A percentile compares a stretch with the other conserved stretches of the same genome.
Conservation (phyloP, 2,888 invertebrate genomes). For the Lydus trimaculatus region DNA sequence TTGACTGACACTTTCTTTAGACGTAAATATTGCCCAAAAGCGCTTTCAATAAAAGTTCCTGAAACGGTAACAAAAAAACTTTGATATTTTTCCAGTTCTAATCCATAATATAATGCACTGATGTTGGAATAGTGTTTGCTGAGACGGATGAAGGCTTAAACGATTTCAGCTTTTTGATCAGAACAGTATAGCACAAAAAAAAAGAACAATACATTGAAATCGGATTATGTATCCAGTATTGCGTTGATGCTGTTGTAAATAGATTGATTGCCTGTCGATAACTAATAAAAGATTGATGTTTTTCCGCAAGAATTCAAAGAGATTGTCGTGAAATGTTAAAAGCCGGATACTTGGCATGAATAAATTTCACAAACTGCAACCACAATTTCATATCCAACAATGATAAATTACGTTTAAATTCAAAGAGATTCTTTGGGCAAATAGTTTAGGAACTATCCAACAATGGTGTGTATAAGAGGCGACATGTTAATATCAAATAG, state of each 20-base stretch:
- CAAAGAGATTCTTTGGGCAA: not conserved
- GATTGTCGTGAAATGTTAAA: not conserved
- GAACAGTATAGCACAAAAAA: not conserved
- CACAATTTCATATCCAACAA: not conserved
- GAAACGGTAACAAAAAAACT: not conserved
- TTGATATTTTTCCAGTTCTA: conserved; percentile 14
- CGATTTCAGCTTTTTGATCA: not conserved
- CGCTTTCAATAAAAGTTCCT: no score
- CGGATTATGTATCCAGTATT: conserved; percentile 46
- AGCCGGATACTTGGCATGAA: conserved; percentile 8
- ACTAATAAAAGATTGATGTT: conserved; percentile 51
- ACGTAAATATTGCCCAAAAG: no score
- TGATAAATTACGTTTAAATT: not conserved
- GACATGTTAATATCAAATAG: not conserved
- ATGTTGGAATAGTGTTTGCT: conserved; percentile 16
- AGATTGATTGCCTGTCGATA: conserved; percentile 55
- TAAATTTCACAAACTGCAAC: conserved; percentile 17
- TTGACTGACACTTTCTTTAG: no score
- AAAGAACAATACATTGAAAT: conserved; percentile 46
- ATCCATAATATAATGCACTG: conserved; percentile 12
- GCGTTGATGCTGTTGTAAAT: conserved; percentile 44
- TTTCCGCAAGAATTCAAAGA: conserved; percentile 12
- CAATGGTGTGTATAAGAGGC: not conserved
- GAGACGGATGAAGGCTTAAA: conserved; percentile 16
- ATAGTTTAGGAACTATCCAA: not conserved